phyloP scores from a whole-genome alignment of 2,888 invertebrate species.

The Clistopyga incitator region DNA sequence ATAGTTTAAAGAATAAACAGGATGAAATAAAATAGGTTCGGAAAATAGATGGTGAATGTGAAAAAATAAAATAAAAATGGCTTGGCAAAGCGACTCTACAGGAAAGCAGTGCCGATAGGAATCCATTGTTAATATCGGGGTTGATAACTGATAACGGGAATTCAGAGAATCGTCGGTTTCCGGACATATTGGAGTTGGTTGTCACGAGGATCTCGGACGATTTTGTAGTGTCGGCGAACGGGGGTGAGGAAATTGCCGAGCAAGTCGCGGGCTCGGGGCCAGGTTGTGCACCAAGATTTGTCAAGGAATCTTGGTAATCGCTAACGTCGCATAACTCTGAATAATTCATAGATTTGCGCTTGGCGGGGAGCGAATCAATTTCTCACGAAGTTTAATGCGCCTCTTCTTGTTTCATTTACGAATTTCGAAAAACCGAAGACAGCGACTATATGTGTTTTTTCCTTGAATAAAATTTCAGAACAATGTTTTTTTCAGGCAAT shows the following conservation, averaged over 20 bases:
- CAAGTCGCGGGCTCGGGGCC: slow-evolving; percentile 6
- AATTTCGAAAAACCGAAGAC: too few species aligned
- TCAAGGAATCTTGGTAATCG: slow-evolving; percentile 21
- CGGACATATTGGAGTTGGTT: slow-evolving; percentile 5
- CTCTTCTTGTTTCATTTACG: too few species aligned
- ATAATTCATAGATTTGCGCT: slow-evolving; percentile 51
- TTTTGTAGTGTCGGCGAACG: not conserved
- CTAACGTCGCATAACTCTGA: slow-evolving; percentile 35
- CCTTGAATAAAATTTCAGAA: too few species aligned
- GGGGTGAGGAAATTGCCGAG: slow-evolving; percentile 22
- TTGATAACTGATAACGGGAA: slow-evolving; percentile 31
- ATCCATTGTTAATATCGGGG: slow-evolving; percentile 33
- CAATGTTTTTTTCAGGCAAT: too few species aligned
- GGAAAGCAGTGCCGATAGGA: not conserved
- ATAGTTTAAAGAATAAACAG: not conserved
- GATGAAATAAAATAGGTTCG: not conserved
- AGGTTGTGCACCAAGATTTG: slow-evolving; percentile 9
- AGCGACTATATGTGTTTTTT: too few species aligned
- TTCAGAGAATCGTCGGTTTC: not conserved
- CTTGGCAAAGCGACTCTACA: not conserved
- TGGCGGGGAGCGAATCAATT: slow-evolving; percentile 52
- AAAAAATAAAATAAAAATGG: not conserved
- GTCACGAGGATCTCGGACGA: slow-evolving; percentile 1
- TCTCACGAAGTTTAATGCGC: slow-evolving; percentile 45
- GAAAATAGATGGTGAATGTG: not conserved